phyloP scores from a whole-genome alignment of 2,113 vertebrate species.

The Lathamus discolor region DNA sequence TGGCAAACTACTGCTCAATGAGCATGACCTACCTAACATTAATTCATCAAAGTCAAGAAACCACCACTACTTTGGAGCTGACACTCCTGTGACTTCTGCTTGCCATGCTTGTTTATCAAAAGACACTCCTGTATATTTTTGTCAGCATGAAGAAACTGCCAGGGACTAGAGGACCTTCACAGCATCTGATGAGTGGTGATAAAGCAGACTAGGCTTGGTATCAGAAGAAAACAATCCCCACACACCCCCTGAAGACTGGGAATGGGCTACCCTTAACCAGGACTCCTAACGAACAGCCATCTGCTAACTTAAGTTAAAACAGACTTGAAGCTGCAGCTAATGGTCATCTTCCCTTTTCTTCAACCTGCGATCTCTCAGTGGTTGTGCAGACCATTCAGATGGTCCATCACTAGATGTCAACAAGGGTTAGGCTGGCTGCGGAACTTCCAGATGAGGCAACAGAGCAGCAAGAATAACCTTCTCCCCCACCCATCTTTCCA shows the following conservation, averaged over 20 bases:
- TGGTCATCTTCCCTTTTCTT: neutral
- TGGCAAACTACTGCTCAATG: neutral
- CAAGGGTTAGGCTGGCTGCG: neutral
- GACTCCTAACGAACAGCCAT: neutral
- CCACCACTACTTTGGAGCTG: neutral
- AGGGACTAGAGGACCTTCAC: neutral
- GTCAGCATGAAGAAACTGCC: neutral
- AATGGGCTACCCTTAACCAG: neutral
- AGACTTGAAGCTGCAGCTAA: neutral
- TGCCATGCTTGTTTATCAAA: neutral
- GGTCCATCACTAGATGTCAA: neutral
- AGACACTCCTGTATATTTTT: neutral
- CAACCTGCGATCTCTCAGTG: neutral
- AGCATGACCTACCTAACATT: accelerated
- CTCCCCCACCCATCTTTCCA: neutral
- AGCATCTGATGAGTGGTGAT: neutral
- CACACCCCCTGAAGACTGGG: neutral
- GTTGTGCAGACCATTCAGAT: neutral
- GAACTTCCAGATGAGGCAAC: neutral
- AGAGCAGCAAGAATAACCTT: neutral
- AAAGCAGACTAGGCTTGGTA: neutral
- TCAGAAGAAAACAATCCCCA: neutral
- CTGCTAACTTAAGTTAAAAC: neutral
- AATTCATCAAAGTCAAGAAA: neutral
- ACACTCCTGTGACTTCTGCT: neutral